Percentiles rank a stretch among this genome's conserved stretches.
Conservation (phyloP, 2,797 vertebrate genomes). For the Galagoides demidoff region DNA sequence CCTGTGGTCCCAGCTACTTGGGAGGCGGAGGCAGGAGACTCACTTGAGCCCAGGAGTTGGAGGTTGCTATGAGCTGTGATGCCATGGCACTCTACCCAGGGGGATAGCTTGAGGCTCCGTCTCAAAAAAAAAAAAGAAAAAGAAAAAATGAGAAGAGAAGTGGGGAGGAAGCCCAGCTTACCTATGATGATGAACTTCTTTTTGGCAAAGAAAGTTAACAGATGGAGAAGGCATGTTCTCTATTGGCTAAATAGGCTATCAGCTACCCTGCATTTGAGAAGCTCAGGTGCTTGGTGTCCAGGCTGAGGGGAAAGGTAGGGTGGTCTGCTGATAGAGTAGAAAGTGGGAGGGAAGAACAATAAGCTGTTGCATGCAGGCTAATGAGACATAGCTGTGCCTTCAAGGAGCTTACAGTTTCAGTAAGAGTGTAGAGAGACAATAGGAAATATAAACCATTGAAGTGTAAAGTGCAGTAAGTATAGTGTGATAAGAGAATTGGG, state of each 20-base stretch:
- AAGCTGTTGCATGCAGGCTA: neutral
- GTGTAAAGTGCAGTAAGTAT: neutral
- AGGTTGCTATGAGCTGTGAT: too few relatives aligned
- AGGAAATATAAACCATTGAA: constrained; percentile 14
- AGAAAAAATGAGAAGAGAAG: neutral
- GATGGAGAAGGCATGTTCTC: neutral
- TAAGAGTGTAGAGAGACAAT: neutral
- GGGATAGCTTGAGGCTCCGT: too few relatives aligned
- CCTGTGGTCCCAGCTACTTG: too few relatives aligned
- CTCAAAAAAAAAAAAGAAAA: neutral
- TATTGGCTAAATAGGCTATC: neutral
- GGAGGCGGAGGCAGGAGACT: too few relatives aligned
- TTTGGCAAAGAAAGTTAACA: neutral
- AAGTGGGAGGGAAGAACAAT: neutral
- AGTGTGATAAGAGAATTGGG: neutral
- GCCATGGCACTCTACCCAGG: too few relatives aligned
- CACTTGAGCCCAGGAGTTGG: too few relatives aligned
- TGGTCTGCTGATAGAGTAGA: neutral
- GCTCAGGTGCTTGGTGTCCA: neutral
- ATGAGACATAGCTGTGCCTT: constrained; percentile 4
- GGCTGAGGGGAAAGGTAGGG: neutral
- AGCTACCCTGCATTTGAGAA: neutral
- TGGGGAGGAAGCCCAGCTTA: neutral
- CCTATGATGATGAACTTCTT: neutral
- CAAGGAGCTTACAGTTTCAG: neutral